Base-by-base conservation (phyloP, 1,140 invertebrate genomes). In the Drosophila albomicans region DNA sequence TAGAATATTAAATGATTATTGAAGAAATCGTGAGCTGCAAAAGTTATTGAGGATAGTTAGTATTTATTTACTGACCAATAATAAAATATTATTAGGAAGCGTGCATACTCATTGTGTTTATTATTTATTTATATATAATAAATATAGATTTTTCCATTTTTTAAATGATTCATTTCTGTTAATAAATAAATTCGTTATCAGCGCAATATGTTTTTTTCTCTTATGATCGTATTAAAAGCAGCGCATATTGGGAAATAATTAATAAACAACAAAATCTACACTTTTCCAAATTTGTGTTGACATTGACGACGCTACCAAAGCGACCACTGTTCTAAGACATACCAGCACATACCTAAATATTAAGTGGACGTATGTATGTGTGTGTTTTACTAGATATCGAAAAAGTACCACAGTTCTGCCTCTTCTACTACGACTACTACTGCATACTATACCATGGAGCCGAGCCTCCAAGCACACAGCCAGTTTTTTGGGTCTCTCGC, bases 391-490 rank as follows among this genome's bases (percentile, higher is more conserved):
- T 43, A 57, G 15, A 57, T 57, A 57, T 57, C 15, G 54, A 20
- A 41, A 41, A 57, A 41, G 16, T 16, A 41, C 32, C 1, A 41
- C 13, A 41, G 8, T 41, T 35, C 16, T 35, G 52, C 30, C 25
- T 13, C 11, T 54, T 1, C 1, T 41, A 51, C 49, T 51, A 2
- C 52, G 3, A 5, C 49, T 52, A 28, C 49, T 35, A 32, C 28
- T 54, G 8, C n/a, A 25, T 25, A 25, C 20, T 25, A 25, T 56
- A 38, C 28, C 45, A 28, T 30, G 61, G 61, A 71, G 61, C 16
- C 73, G 68, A 75, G 73, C 73, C 73, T 75, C 73, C 73, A 64
- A 71, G 28, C 35, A 28, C 35, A 25, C 51, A 62, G 66, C 10
- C 45, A 57, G 45, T 75, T 65, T 75, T 65, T 65, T 64, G 15